phyloP scores from a whole-genome alignment of 2,113 vertebrate genomes.

The Cyanoderma ruficeps region DNA sequence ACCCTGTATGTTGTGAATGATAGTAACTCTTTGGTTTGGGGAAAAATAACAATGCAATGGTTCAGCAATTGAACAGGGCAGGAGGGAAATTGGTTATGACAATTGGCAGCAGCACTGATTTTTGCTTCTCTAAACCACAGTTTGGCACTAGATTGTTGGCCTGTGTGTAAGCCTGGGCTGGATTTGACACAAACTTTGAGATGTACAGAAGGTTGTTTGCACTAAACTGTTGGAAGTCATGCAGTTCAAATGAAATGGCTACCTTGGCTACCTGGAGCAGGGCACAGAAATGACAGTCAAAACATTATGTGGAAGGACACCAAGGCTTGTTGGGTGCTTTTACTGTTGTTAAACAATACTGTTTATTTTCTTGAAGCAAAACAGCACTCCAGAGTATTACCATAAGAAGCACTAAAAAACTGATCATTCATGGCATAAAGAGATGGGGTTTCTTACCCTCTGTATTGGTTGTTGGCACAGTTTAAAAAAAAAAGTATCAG shows the following conservation, averaged over 20 bases:
- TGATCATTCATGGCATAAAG: neutral
- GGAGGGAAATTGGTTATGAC: constrained; percentile 6
- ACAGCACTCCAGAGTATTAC: neutral
- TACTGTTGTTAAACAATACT: neutral
- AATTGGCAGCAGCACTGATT: neutral
- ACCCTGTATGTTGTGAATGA: neutral
- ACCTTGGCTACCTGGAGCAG: neutral
- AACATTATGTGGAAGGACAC: neutral
- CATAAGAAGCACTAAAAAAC: neutral
- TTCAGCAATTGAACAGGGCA: neutral
- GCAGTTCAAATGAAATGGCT: neutral
- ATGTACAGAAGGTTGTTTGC: neutral
- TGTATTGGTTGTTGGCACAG: constrained; percentile 12
- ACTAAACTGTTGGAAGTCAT: neutral
- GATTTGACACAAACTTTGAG: neutral
- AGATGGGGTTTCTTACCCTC: neutral
- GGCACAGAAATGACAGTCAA: neutral
- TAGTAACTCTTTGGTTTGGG: neutral
- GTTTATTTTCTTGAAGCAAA: neutral
- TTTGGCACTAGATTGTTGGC: constrained; percentile 6
- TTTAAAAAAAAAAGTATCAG: neutral
- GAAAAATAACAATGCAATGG: neutral
- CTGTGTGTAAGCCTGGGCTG: neutral
- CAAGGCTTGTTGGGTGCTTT: neutral
- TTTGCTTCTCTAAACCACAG: constrained; percentile 9